These are phyloP conservation scores for Clistopyga incitator DNA, from an alignment of 2,888 invertebrate species.

Conservation along the genomic window DNA sequence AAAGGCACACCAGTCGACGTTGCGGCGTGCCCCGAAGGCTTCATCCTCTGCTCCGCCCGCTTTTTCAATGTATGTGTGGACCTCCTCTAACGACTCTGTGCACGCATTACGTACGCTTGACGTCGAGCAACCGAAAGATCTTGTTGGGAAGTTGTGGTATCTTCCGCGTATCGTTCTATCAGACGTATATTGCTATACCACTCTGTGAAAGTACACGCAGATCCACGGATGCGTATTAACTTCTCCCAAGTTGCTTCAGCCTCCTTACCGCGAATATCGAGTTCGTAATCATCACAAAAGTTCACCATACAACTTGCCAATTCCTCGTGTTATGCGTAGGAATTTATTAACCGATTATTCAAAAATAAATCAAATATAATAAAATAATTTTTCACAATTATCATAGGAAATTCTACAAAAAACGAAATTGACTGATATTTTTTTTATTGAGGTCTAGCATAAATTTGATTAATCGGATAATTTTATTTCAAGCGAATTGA, in stretches of 20 bases:
- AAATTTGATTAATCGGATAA: too few species aligned
- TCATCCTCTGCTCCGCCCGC: background rate
- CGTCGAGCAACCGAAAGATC: constrained; percentile 34
- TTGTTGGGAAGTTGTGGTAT: constrained; percentile 23
- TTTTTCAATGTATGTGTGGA: constrained; percentile 21
- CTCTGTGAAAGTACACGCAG: background rate
- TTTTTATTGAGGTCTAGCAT: too few species aligned
- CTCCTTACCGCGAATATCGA: background rate
- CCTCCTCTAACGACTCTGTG: constrained; percentile 1
- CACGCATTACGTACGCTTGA: constrained; percentile 22
- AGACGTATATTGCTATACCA: constrained; percentile 8
- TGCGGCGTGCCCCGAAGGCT: constrained; percentile 13
- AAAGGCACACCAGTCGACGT: constrained; percentile 47
- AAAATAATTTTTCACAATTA: too few species aligned
- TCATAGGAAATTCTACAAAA: too few species aligned
- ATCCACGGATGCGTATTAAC: background rate
- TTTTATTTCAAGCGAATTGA: background rate
- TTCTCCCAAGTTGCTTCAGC: background rate
- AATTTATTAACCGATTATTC: background rate
- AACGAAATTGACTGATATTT: too few species aligned
- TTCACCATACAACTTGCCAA: background rate
- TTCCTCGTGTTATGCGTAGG: background rate
- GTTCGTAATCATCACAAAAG: background rate
- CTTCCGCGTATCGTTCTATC: background rate
- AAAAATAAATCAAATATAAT: too few species aligned